phyloP scores from a whole-genome alignment of 2,797 vertebrate species.

The Furcifer pardalis region DNA sequence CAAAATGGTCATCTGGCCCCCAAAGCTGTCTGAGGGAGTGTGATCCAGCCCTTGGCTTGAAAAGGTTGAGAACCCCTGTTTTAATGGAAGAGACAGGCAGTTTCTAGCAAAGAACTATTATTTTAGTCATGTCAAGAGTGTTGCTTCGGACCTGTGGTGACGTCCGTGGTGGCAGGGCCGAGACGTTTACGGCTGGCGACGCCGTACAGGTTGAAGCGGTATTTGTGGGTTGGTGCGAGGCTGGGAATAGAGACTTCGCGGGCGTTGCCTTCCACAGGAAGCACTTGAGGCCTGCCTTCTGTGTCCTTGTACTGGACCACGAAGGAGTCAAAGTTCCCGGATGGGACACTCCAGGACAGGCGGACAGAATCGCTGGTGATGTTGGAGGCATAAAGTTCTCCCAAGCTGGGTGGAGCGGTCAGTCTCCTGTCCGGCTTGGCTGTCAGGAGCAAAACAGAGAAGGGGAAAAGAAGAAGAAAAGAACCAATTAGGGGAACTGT shows the following conservation, averaged over 20 bases:
- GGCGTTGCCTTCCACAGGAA: slow-evolving; percentile 56
- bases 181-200: slow-evolving; percentile 56
- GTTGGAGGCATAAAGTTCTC: not conserved
- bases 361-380: slow-evolving; percentile 31
- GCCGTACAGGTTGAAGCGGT: slow-evolving; percentile 68
- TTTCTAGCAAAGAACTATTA: too few relatives aligned
- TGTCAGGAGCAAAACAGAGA: not conserved
- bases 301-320: slow-evolving; percentile 49
- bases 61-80: too few relatives aligned
- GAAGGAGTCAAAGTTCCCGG: slow-evolving; percentile 55
- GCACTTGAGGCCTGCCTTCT: slow-evolving; percentile 38
- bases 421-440: not conserved
- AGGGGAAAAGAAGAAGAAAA: not conserved
- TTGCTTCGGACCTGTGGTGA: slow-evolving; percentile 60
- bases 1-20: too few relatives aligned
- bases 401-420: not conserved
- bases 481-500: too few relatives aligned
- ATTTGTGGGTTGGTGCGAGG: slow-evolving; percentile 35
- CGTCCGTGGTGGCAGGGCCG: slow-evolving; percentile 47
- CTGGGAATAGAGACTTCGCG: slow-evolving; percentile 7
- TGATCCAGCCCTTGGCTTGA: too few relatives aligned
- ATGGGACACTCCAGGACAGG: slow-evolving; percentile 56
- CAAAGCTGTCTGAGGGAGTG: too few relatives aligned
- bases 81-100: not conserved
- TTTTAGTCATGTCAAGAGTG: not conserved